Percentiles rank a stretch among this genome's conserved stretches.
Conservation (phyloP, 1,140 invertebrate genomes). For the Drosophila mayri region DNA sequence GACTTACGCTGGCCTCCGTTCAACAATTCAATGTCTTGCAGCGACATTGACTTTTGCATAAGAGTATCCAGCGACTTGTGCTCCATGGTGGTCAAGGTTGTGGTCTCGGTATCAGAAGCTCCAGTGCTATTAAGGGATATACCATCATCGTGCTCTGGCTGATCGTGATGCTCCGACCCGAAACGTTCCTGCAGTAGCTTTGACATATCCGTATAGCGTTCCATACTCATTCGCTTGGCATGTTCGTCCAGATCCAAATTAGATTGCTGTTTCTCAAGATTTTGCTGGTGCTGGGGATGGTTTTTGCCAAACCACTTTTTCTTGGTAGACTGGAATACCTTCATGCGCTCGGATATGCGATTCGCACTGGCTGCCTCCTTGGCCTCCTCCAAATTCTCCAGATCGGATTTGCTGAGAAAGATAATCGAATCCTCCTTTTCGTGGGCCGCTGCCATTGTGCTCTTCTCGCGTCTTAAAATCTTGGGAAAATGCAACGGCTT, state of each 20-base stretch:
- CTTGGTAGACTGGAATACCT: constrained; percentile 87
- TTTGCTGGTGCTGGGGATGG: constrained; percentile 81
- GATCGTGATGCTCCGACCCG: constrained; percentile 66
- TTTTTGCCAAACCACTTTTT: constrained; percentile 87
- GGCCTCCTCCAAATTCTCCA: constrained; percentile 86
- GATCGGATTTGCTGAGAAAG: constrained; percentile 87
- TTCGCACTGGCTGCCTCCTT: constrained; percentile 72
- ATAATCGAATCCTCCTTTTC: constrained; percentile 88
- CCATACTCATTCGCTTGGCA: constrained; percentile 85
- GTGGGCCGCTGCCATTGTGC: constrained; percentile 85
- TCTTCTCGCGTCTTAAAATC: constrained; percentile 86
- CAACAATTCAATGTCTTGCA: constrained; percentile 79
- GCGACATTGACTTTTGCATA: constrained; percentile 78
- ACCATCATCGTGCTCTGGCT: constrained; percentile 48
- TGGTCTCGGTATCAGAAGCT: constrained; percentile 73
- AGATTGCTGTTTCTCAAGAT: constrained; percentile 70
- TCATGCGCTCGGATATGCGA: constrained; percentile 86
- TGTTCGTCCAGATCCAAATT: constrained; percentile 81
- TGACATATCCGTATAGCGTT: constrained; percentile 88
- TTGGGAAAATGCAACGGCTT: constrained; percentile 86
- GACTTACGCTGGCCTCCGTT: constrained; percentile 64
- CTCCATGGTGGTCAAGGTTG: constrained; percentile 72
- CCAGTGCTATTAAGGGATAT: constrained; percentile 61
- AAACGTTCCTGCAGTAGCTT: constrained; percentile 87
- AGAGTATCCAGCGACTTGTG: constrained; percentile 67